Evolutionary conservation across 2,888 invertebrate genomes (phyloP), one percentile per base, ranked within the genome.

Genomic region (Omphaloscelis lunosa): DNA sequence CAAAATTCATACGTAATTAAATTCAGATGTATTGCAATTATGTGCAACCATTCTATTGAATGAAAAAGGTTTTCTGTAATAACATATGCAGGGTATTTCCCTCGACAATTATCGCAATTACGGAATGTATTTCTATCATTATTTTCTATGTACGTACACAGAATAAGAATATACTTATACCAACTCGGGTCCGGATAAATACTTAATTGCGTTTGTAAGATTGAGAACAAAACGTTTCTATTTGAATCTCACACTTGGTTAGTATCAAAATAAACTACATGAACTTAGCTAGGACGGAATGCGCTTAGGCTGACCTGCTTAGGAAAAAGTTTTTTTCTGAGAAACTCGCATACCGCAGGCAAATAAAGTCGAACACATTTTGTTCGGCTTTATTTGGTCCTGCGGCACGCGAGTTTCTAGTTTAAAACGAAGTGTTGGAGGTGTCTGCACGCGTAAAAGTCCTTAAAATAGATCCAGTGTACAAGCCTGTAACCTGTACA

Each of bases 381-480:
- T n/a, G n/a, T n/a, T n/a, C n/a, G n/a, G n/a, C n/a, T n/a, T n/a
- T n/a, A n/a, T n/a, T n/a, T n/a, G n/a, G n/a, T n/a, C n/a, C n/a
- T n/a, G n/a, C n/a, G n/a, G n/a, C n/a, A n/a, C n/a, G n/a, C n/a
- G n/a, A n/a, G n/a, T n/a, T n/a, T n/a, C n/a, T 9, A 34, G 27
- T 65, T 20, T 20, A 39, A 79, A 67, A 41, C 27, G 29, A 39
- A 34, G 29, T 34, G 51, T 48, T 48, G 20, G 53, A 63, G 34
- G 45, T 45, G 23, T 63, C 27, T 75, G 62, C 27, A 45, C 62
- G 61, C 34, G 23, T 75, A 75, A 75, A 75, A 8, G 12, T 53
- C 34, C 76, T 58, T 27, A 34, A 77, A 39, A 77, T 61, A 77
- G 67, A 77, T 62, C 17, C 27, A 15, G 45, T 59, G 23, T 34